These are phyloP conservation scores for Melitaea athalia DNA, from an alignment of 2,888 invertebrate genomes.

Conservation along the genomic window DNA sequence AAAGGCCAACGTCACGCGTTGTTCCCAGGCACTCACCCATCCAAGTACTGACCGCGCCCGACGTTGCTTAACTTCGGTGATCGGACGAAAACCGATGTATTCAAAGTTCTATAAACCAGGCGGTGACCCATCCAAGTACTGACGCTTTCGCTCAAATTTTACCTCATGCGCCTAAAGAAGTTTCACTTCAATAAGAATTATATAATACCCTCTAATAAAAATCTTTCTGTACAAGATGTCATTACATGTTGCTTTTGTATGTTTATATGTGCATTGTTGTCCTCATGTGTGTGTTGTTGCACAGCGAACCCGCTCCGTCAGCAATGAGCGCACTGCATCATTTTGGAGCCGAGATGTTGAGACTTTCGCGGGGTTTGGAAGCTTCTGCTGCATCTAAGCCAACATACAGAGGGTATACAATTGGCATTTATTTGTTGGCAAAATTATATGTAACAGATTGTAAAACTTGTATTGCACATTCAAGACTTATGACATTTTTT, in stretches of 20 bases:
- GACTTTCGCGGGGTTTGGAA: conserved; percentile 90
- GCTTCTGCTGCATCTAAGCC: conserved; percentile 83
- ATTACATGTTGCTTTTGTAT: conserved; percentile 33
- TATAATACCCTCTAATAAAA: background rate
- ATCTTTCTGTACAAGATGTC: background rate
- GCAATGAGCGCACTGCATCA: conserved; percentile 93
- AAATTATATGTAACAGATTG: conserved; percentile 30
- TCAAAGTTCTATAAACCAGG: too few relatives aligned
- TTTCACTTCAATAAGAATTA: too few relatives aligned
- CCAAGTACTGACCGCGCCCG: conserved; percentile 77
- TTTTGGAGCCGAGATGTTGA: conserved; percentile 93
- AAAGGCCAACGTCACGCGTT: conserved; percentile 40
- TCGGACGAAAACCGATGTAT: conserved; percentile 71
- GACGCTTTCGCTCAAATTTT: too few relatives aligned
- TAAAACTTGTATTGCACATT: background rate
- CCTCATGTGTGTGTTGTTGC: conserved; percentile 57
- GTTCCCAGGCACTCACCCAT: conserved; percentile 64
- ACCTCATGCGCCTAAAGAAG: too few relatives aligned
- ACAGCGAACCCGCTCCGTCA: conserved; percentile 89
- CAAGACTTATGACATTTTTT: too few relatives aligned
- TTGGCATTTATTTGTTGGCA: conserved; percentile 64
- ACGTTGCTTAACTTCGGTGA: conserved; percentile 79
- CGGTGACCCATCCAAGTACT: too few relatives aligned
- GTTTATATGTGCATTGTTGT: conserved; percentile 46
- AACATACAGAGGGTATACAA: conserved; percentile 75